Percentiles rank a stretch among this genome's conserved stretches.
Conservation (phyloP, 37 sponge, comb jelly and placozoan genomes). For the Chondrosia reniformis region DNA sequence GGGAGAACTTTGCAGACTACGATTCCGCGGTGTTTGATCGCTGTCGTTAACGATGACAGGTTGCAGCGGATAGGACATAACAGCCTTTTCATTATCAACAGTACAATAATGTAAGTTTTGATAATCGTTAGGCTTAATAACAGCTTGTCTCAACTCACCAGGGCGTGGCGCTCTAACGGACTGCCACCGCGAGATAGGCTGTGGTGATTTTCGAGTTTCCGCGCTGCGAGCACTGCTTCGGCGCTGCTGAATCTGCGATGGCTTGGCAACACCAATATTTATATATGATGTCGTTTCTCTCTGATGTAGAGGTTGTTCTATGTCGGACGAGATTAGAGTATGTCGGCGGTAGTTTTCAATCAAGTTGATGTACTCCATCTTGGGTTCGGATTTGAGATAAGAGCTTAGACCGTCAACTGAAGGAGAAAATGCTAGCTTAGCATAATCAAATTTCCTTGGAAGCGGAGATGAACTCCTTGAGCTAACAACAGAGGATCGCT, state of each 20-base stretch:
- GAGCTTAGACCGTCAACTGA: neutral
- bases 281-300: neutral
- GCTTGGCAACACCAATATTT: neutral
- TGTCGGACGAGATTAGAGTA: neutral
- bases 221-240: neutral
- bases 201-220: neutral
- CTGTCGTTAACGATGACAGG: neutral
- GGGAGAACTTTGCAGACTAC: neutral
- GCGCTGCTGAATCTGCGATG: neutral
- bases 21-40: no score
- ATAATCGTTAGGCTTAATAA: slow-evolving; percentile 7
- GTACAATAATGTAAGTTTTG: neutral
- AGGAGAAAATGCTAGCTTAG: neutral
- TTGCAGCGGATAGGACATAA: neutral
- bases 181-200: neutral
- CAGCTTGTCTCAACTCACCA: neutral
- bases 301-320: no score
- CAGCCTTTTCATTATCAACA: no score
- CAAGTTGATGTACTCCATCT: slow-evolving; percentile 2
- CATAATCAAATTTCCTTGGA: slow-evolving; percentile 8
- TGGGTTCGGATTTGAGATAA: neutral
- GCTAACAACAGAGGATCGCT: neutral
- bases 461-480: neutral
- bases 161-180: no score
- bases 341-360: neutral